Conservation (phyloP, 1,140 invertebrate genomes). For the Mizuhopecten yessoensis region DNA sequence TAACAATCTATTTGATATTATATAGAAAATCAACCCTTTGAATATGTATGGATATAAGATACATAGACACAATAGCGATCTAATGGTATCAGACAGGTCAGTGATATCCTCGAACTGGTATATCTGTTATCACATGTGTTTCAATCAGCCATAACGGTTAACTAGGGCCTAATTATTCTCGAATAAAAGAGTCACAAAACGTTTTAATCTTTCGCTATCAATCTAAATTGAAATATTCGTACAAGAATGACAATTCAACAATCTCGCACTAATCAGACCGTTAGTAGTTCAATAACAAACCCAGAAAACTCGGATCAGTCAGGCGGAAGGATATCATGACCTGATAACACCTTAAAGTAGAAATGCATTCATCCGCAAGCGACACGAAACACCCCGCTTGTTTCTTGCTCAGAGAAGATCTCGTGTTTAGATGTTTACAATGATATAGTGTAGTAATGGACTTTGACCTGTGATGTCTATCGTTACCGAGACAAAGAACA, state of each 20-base stretch:
- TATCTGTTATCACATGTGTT: not conserved
- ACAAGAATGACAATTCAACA: slow-evolving; percentile 11
- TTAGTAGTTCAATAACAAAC: not conserved
- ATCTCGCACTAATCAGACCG: not conserved
- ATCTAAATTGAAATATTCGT: slow-evolving; percentile 13
- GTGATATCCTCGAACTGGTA: not conserved
- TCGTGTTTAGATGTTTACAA: not conserved
- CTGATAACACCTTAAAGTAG: not conserved
- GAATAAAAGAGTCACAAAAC: not conserved
- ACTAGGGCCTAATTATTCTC: not conserved
- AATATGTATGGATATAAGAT: too few relatives aligned
- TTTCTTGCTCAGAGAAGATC: slow-evolving; percentile 9
- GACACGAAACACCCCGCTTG: slow-evolving; percentile 3
- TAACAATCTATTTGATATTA: too few relatives aligned
- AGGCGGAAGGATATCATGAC: slow-evolving; percentile 23
- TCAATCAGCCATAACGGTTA: slow-evolving; percentile 21
- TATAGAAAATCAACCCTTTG: too few relatives aligned
- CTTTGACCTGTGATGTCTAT: slow-evolving; percentile 17
- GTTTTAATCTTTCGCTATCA: not conserved
- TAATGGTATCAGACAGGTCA: not conserved
- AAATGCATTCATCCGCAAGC: not conserved
- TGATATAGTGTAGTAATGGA: not conserved
- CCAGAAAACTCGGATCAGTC: not conserved
- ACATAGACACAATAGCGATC: not conserved
- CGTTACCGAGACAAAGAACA: not conserved